These are phyloP conservation scores for Drosophila miranda DNA, from an alignment of 1,140 invertebrate species.

Conservation along the genomic window DNA sequence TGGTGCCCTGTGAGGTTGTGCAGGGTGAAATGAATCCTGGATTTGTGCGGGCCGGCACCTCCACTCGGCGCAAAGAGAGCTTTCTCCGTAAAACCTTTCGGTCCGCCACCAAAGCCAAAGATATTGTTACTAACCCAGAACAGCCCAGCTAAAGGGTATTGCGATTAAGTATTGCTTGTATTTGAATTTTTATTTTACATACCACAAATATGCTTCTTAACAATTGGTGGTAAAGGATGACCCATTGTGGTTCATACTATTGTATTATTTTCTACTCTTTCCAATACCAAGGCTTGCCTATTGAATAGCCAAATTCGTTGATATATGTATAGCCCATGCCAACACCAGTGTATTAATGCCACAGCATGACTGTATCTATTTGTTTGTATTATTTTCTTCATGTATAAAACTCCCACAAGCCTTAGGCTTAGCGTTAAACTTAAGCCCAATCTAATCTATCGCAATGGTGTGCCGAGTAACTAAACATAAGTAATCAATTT, in stretches of 20 bases:
- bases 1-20: slow-evolving; percentile 29
- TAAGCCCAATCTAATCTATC: slow-evolving; percentile 7
- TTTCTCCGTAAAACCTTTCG: slow-evolving; percentile 80
- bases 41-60: slow-evolving; percentile 16
- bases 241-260: too few species aligned
- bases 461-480: slow-evolving; percentile 3
- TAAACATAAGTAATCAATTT: slow-evolving; percentile 4
- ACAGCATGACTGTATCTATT: too few species aligned
- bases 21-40: background rate
- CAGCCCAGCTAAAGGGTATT: slow-evolving; percentile 27
- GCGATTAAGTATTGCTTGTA: slow-evolving; percentile 12
- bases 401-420: slow-evolving; percentile 2
- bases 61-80: slow-evolving; percentile 74
- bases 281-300: too few species aligned
- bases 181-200: background rate
- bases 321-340: too few species aligned
- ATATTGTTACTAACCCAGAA: slow-evolving; percentile 69
- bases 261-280: too few species aligned
- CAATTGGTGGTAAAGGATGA: too few species aligned
- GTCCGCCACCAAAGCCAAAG: slow-evolving; percentile 59
- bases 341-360: too few species aligned
- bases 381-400: background rate
- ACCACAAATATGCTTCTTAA: too few species aligned
- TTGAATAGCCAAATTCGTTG: too few species aligned
- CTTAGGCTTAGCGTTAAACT: slow-evolving; percentile 9